These are phyloP conservation scores for Siniperca chuatsi DNA, from an alignment of 2,113 vertebrate species.

Conservation along the genomic window DNA sequence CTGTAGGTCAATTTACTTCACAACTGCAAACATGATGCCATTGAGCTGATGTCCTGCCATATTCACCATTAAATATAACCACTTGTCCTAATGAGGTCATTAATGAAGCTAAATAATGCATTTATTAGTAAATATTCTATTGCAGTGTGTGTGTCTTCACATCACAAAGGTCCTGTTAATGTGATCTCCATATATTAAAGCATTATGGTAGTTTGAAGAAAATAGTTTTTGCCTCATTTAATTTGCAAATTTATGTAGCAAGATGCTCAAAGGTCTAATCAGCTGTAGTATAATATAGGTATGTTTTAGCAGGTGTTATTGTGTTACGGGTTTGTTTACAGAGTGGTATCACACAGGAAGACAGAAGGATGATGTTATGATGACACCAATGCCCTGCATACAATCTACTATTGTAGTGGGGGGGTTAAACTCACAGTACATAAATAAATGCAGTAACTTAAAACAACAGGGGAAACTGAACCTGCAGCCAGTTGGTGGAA, in stretches of 20 bases:
- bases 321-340: neutral
- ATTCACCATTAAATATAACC: slow-evolving; percentile 25
- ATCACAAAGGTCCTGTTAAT: neutral
- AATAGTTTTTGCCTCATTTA: neutral
- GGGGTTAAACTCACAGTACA: too few relatives aligned
- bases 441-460: too few relatives aligned
- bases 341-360: neutral
- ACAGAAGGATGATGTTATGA: neutral
- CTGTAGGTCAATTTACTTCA: slow-evolving; percentile 36
- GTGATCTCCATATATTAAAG: neutral
- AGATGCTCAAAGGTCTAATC: neutral
- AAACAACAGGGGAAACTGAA: too few relatives aligned
- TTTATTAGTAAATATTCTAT: slow-evolving; percentile 14
- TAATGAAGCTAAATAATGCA: slow-evolving; percentile 43
- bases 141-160: neutral
- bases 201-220: neutral
- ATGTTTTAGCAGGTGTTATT: neutral
- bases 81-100: slow-evolving; percentile 49
- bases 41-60: slow-evolving; percentile 37
- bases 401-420: neutral
- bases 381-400: neutral
- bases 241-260: neutral
- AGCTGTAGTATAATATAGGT: neutral
- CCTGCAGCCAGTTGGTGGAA: too few relatives aligned
- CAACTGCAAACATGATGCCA: slow-evolving; percentile 37